Evolutionary conservation across 2,888 invertebrate genomes (phyloP), one percentile per base, ranked within the genome.

Genomic region (Shargacucullia verbasci): DNA sequence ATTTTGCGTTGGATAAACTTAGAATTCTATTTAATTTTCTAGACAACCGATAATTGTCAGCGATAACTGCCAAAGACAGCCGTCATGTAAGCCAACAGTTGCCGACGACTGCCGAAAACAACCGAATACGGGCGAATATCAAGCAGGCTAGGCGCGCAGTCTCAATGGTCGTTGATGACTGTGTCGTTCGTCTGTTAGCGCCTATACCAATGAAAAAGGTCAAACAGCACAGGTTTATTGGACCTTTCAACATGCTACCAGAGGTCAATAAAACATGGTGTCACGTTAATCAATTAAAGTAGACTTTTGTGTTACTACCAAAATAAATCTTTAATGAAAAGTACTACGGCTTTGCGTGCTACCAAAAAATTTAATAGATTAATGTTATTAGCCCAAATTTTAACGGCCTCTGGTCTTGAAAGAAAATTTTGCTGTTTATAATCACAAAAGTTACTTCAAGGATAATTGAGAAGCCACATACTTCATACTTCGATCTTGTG

Each of bases 361-460:
- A 34, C 11, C 20, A 29, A 41, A 31, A 8, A 41, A 31, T 43
- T 11, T 20, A 20, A 38, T 12, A 41, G 13, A n/a, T 60, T 12
- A 38, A 47, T 55, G 46, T 38, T 46, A 43, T 38, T 47, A 44
- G 43, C 43, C 25, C 9, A 8, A n/a, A 9, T 65, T 35, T 48
- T 13, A 57, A 40, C 8, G 40, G 25, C 31, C 31, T 31, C 13
- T 20, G 8, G 10, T 48, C 9, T 34, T 4, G 39, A 38, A 35
- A 29, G 10, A 40, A 58, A 40, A 44, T 13, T 40, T 14, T 29
- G 12, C 4, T 58, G 34, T 43, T 34, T 6, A 20, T 11, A 27
- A 8, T 7, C 8, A 45, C 2, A 40, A 12, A 8, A 55, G 8
- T 4, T 9, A 20, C 9, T 48, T 37, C 15, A 29, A 25, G 27